Evolutionary conservation across 2,888 invertebrate genomes (phyloP).

Genomic region (Cordilura impudica): DNA sequence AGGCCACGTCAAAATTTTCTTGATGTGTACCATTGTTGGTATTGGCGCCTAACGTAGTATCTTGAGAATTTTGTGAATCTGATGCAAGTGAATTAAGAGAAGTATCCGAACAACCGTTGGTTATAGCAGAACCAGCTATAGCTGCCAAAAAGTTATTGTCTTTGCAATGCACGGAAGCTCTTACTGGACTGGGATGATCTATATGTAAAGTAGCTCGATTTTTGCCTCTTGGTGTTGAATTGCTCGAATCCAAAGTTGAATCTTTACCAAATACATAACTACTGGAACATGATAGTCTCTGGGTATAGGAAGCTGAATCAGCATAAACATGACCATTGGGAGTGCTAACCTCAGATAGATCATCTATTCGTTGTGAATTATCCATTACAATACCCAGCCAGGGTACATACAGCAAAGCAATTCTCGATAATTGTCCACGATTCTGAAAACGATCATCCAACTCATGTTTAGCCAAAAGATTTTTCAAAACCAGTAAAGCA

Average conservation of each 20-base stretch:
- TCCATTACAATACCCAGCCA: slow-evolving; percentile 93
- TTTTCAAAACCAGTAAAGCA: slow-evolving; percentile 88
- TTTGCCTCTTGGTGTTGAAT: slow-evolving; percentile 80
- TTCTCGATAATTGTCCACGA: slow-evolving; percentile 88
- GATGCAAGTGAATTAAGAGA: slow-evolving; percentile 87
- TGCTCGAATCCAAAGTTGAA: slow-evolving; percentile 71
- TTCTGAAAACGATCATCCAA: slow-evolving; percentile 93
- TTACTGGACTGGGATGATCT: slow-evolving; percentile 83
- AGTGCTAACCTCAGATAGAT: slow-evolving; percentile 74
- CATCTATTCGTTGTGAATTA: slow-evolving; percentile 87
- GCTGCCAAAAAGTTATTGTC: slow-evolving; percentile 87
- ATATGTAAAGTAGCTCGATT: slow-evolving; percentile 86
- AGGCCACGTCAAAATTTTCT: slow-evolving; percentile 70
- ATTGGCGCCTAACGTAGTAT: slow-evolving; percentile 71
- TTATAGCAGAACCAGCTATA: slow-evolving; percentile 84
- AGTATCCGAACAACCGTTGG: slow-evolving; percentile 86
- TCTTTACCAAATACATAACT: slow-evolving; percentile 81
- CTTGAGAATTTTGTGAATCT: slow-evolving; percentile 73
- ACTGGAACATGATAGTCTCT: slow-evolving; percentile 81
- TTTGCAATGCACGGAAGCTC: slow-evolving; percentile 86
- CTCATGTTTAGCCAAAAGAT: slow-evolving; percentile 95
- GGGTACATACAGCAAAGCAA: slow-evolving; percentile 94
- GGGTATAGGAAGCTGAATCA: slow-evolving; percentile 77
- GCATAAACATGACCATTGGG: slow-evolving; percentile 75
- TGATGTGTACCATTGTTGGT: slow-evolving; percentile 66